phyloP scores from a whole-genome alignment of 2,888 invertebrate species.

The Eupithecia vulgata region DNA sequence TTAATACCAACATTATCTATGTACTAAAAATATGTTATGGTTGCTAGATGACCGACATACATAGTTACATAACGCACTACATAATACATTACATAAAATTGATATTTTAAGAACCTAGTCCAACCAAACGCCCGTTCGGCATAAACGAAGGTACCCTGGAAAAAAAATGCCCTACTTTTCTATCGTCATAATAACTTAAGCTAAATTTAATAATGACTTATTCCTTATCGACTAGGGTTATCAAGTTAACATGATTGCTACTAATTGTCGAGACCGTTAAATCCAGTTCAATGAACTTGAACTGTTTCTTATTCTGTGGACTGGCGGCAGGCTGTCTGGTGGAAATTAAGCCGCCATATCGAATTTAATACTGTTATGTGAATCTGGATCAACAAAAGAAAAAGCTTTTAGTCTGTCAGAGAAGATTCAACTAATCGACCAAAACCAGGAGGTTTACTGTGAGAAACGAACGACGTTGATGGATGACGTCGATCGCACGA shows the following conservation, averaged over 20 bases:
- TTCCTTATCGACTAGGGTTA: constrained; percentile 26
- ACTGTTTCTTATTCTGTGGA: constrained; percentile 24
- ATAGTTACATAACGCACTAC: too few relatives aligned
- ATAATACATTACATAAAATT: too few relatives aligned
- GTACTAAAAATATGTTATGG: too few relatives aligned
- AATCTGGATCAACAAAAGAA: not conserved
- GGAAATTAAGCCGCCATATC: constrained; percentile 21
- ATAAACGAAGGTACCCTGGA: constrained; percentile 3
- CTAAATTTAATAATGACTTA: not conserved
- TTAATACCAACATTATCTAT: too few relatives aligned
- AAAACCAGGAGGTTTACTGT: not conserved
- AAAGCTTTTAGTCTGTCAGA: not conserved
- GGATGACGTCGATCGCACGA: too few relatives aligned
- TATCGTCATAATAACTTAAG: constrained; percentile 7
- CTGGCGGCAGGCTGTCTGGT: constrained; percentile 44
- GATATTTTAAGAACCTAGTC: not conserved
- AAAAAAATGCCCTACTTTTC: constrained; percentile 16
- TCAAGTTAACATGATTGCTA: constrained; percentile 22
- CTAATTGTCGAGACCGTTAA: constrained; percentile 35
- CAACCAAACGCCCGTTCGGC: constrained; percentile 8
- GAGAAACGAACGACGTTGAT: too few relatives aligned
- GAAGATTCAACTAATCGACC: not conserved
- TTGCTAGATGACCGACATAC: too few relatives aligned
- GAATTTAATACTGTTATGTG: not conserved
- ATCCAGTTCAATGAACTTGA: constrained; percentile 35